Percentiles rank a stretch among this genome's conserved stretches.
phyloP scores from a whole-genome alignment of 2,888 invertebrate species.

The Meiosimyza platycephala region DNA sequence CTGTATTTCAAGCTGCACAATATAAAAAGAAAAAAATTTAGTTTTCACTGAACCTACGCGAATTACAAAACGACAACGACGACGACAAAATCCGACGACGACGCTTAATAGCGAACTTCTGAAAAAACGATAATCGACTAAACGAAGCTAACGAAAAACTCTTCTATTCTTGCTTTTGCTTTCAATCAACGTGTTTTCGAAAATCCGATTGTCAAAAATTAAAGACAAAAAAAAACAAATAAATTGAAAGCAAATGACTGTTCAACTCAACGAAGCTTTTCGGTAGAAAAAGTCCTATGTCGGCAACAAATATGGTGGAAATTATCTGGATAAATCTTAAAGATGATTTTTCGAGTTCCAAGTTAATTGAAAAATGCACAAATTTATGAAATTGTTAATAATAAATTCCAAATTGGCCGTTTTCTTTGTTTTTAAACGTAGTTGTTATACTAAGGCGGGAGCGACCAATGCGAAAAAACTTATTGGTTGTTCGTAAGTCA shows the following conservation, averaged over 20 bases:
- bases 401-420: no score
- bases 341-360: no score
- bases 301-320: no score
- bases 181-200: conserved; percentile 27
- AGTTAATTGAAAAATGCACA: no score
- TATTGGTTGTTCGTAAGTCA: no score
- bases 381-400: no score
- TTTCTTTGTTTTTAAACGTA: no score
- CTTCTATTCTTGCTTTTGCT: conserved; percentile 18
- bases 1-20: conserved; percentile 40
- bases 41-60: conserved; percentile 44
- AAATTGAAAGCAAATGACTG: conserved; percentile 2
- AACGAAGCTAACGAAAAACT: conserved; percentile 26
- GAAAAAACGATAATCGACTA: conserved; percentile 51
- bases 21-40: conserved; percentile 40
- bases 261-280: conserved; percentile 23
- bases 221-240: not conserved
- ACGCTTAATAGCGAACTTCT: conserved; percentile 42
- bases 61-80: conserved; percentile 44
- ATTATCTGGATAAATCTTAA: no score
- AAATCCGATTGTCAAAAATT: conserved; percentile 21
- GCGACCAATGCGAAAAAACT: no score
- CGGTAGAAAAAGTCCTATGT: no score
- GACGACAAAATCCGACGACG: conserved; percentile 17
- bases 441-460: no score